phyloP scores from a whole-genome alignment of 1,140 invertebrate genomes.

The Pinna nobilis region DNA sequence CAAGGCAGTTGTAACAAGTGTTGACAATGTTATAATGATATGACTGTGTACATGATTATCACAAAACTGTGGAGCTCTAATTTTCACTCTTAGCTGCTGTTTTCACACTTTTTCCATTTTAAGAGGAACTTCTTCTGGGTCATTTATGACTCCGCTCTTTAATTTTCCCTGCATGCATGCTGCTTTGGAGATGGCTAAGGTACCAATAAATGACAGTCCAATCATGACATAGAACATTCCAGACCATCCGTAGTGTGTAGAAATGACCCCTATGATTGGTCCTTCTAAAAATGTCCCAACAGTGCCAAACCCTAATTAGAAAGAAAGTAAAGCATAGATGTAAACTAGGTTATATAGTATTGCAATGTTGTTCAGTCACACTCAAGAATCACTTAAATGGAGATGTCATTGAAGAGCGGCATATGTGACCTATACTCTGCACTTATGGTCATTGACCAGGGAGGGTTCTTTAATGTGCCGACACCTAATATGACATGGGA shows the following conservation, averaged over 20 bases:
- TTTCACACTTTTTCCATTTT: constrained; percentile 14
- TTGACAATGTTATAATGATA: too few relatives aligned
- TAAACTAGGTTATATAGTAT: background rate
- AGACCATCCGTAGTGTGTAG: constrained; percentile 76
- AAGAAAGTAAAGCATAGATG: background rate
- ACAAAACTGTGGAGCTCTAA: too few relatives aligned
- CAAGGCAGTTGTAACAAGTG: too few relatives aligned
- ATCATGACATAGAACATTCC: constrained; percentile 77
- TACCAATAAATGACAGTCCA: constrained; percentile 70
- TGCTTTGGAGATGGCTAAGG: constrained; percentile 68
- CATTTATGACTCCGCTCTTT: constrained; percentile 15
- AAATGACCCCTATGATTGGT: constrained; percentile 75
- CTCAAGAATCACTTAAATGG: too few relatives aligned
- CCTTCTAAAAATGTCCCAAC: constrained; percentile 77
- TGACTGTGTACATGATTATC: too few relatives aligned
- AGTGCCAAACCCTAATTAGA: constrained; percentile 75
- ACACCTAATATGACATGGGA: too few relatives aligned
- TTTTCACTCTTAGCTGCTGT: too few relatives aligned
- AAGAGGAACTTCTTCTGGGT: constrained; percentile 13
- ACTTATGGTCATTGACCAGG: too few relatives aligned
- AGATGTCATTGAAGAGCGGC: too few relatives aligned
- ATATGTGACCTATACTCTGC: too few relatives aligned
- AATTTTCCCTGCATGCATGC: constrained; percentile 52
- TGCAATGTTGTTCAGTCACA: background rate
- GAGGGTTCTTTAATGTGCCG: too few relatives aligned